These are phyloP conservation scores for Drosophila nasuta DNA, from an alignment of 1,140 invertebrate species.

Conservation along the genomic window DNA sequence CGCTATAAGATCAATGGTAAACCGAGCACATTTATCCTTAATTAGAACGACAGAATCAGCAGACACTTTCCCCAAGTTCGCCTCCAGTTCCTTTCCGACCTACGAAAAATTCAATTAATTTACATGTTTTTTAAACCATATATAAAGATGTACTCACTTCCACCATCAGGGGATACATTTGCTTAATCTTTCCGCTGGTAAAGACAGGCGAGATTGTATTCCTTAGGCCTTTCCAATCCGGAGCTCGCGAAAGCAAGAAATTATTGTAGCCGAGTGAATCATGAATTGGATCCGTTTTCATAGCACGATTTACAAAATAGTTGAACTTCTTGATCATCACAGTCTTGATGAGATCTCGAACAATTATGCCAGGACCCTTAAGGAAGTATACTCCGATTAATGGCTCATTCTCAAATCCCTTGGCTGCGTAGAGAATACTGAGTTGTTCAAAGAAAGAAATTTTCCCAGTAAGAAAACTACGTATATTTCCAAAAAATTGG, in stretches of 20 bases:
- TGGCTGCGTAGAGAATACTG: conserved; percentile 39
- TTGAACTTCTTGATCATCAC: conserved; percentile 86
- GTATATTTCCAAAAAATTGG: conserved; percentile 75
- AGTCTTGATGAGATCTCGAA: conserved; percentile 86
- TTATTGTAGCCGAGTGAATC: conserved; percentile 64
- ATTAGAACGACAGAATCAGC: conserved; percentile 33
- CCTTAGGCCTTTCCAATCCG: conserved; percentile 85
- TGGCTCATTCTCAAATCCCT: conserved; percentile 52
- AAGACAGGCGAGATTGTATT: conserved; percentile 86
- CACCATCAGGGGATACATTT: conserved; percentile 86
- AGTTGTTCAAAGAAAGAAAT: conserved; percentile 42
- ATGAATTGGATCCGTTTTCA: conserved; percentile 51
- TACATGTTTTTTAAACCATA: not conserved
- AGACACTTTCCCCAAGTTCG: not conserved
- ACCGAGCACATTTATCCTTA: conserved; percentile 85
- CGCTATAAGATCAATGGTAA: conserved; percentile 87
- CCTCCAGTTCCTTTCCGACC: conserved; percentile 63
- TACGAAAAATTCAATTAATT: conserved; percentile 6
- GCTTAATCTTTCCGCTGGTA: conserved; percentile 86
- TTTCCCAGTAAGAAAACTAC: conserved; percentile 33
- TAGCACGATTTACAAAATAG: conserved; percentile 59
- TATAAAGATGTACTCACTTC: conserved; percentile 56
- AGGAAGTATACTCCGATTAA: conserved; percentile 82
- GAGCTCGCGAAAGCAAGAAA: conserved; percentile 62
- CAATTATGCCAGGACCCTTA: conserved; percentile 83